Evolutionary conservation across 2,888 invertebrate genomes (phyloP).

Genomic region (Germaria angustata): DNA sequence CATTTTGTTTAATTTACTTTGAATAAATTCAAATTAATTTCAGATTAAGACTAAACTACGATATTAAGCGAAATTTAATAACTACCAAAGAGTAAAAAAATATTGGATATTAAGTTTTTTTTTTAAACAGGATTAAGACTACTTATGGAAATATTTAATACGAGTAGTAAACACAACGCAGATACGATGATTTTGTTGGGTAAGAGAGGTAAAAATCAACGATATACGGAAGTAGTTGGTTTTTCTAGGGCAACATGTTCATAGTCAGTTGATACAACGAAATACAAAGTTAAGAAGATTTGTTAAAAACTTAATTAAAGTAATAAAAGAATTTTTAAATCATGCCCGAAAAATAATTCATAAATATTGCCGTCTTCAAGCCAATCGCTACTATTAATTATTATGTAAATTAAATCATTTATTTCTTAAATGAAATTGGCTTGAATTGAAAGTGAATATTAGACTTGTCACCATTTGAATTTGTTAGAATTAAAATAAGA

Average conservation of each 20-base stretch:
- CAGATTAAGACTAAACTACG: slow-evolving; percentile 60
- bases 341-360: too few relatives aligned
- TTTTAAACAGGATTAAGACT: slow-evolving; percentile 29
- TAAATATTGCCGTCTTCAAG: too few relatives aligned
- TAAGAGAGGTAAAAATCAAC: slow-evolving; percentile 17
- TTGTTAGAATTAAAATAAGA: too few relatives aligned
- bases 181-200: slow-evolving; percentile 48
- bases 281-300: background rate
- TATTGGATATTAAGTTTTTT: slow-evolving; percentile 3
- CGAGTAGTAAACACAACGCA: slow-evolving; percentile 54
- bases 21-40: slow-evolving; percentile 36
- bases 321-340: too few relatives aligned
- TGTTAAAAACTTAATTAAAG: background rate
- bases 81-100: slow-evolving; percentile 13
- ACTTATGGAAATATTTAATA: slow-evolving; percentile 47
- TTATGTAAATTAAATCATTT: too few relatives aligned
- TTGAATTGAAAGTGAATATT: too few relatives aligned
- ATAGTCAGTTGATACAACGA: slow-evolving; percentile 72
- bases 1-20: background rate
- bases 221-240: slow-evolving; percentile 30
- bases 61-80: slow-evolving; percentile 22
- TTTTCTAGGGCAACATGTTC: slow-evolving; percentile 75
- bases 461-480: too few relatives aligned
- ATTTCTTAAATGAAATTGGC: too few relatives aligned
- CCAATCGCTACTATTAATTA: too few relatives aligned